These are phyloP conservation scores for Oxytorus armatus DNA, from an alignment of 2,888 invertebrate genomes.

Conservation along the genomic window DNA sequence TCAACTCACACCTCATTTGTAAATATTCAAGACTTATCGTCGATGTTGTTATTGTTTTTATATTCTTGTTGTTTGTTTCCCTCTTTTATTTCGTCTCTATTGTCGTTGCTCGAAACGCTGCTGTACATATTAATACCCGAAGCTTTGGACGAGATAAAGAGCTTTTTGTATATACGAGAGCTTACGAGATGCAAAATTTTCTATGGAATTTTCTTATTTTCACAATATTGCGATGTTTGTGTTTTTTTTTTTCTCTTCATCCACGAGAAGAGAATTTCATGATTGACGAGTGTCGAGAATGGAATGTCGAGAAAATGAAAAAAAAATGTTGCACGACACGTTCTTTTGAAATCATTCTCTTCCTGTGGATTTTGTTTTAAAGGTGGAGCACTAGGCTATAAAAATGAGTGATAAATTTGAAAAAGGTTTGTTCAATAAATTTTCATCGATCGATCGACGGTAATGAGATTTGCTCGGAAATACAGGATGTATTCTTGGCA, in stretches of 20 bases:
- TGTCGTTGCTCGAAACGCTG: conserved; percentile 50
- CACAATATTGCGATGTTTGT: not conserved
- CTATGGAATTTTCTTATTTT: too few relatives aligned
- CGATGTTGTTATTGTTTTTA: conserved; percentile 15
- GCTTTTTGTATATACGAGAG: conserved; percentile 6
- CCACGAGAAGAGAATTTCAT: too few relatives aligned
- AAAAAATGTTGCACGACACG: too few relatives aligned
- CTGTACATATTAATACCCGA: conserved; percentile 50
- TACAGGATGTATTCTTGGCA: not conserved
- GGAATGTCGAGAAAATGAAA: too few relatives aligned
- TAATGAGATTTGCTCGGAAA: not conserved
- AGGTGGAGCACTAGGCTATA: too few relatives aligned
- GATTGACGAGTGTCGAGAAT: too few relatives aligned
- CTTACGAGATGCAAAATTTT: not conserved
- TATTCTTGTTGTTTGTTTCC: not conserved
- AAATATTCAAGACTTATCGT: conserved; percentile 14
- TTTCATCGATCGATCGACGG: not conserved
- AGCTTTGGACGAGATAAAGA: conserved; percentile 46
- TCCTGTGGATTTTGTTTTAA: too few relatives aligned
- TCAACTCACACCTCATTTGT: conserved; percentile 61
- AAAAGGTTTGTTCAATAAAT: too few relatives aligned
- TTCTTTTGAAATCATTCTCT: too few relatives aligned
- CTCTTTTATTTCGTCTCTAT: not conserved
- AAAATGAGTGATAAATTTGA: too few relatives aligned
- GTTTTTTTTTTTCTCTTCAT: not conserved